Evolutionary conservation across 1,140 invertebrate species (phyloP), one percentile per base, ranked within the genome.

Genomic region (Calosoma granatense): DNA sequence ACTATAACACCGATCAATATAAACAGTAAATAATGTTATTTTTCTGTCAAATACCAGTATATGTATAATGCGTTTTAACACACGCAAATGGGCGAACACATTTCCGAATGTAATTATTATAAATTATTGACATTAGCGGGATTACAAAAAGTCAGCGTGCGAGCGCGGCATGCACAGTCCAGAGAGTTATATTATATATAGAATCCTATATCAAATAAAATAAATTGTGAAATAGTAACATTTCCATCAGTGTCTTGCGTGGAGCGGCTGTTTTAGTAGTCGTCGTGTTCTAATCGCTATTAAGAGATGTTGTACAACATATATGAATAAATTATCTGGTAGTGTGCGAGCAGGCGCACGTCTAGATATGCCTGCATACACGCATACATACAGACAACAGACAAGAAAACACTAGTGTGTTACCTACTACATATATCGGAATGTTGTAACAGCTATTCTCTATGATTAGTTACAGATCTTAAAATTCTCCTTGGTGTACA

Each of bases 271-370:
- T 47, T 47, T 47, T 47, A 47, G 41, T 47, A 47, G 9, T 12
- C 41, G 17, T 11, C 15, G 17, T 47, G 17, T 17, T 12, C 41
- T 47, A 17, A 17, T 17, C 41, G 15, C 17, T 12, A 12, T 47
- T 47, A 47, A 47, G 17, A 47, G 41, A 47, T 47, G 41, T 47
- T 47, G 9, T 12, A 47, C 41, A 47, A 47, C 41, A 17, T 47
- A 47, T 17, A 47, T 47, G 41, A 47, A 47, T 47, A 47, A 12
- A 47, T 47, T 12, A 47, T 17, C 9, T n/a, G n/a, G n/a, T n/a
- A n/a, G n/a, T n/a, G n/a, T n/a, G n/a, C n/a, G n/a, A n/a, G n/a
- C n/a, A n/a, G n/a, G n/a, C n/a, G n/a, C n/a, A n/a, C n/a, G n/a
- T n/a, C n/a, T n/a, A n/a, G n/a, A n/a, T n/a, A n/a, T n/a, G n/a